Base-by-base conservation (phyloP, 1,140 invertebrate genomes). In the Leptinotarsa undecemlineata region DNA sequence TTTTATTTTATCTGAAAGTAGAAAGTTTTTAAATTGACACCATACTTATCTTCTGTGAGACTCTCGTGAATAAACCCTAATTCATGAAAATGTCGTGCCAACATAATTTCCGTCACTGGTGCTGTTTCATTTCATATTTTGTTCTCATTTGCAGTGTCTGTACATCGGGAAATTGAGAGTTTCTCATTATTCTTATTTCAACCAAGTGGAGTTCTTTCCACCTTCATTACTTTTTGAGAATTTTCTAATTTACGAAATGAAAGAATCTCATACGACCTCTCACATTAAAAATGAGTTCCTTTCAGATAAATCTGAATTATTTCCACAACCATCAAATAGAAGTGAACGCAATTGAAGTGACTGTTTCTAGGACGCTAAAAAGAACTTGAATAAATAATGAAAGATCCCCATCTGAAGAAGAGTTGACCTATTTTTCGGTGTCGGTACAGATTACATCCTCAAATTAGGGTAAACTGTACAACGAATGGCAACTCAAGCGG, bases 171-270 rank as follows among this genome's bases (percentile, higher is more conserved):
- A 42, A 42, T 42, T 42, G 33, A 42, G 33, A 42, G 33, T 42
- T 42, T 42, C 33, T 42, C 33, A 42, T 42, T 64, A n/a, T 71
- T 71, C 26, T 61, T 71, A 74, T 74, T 33, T 26, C 70, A 15
- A 17, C 47, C 68, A 33, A 62, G 42, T 71, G 4, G 17, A 6
- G 48, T 66, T 15, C 63, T 23, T 13, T 21, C 17, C 20, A 23
- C 17, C 63, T 23, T 15, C 15, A 66, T 66, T 19, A 66, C 17
- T n/a, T 66, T 66, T 66, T 20, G 15, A n/a, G 33, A 21, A 66
- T 66, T 66, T 66, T 66, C 63, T 66, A 26, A 66, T 19, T 42
- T 11, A 42, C 33, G 33, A 42, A 42, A 42, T 42, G 33, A 42
- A 42, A 42, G 33, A 42, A 42, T 42, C 8, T 0, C 33, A 42